Base-by-base conservation (phyloP, 2,797 vertebrate species). In the Eospalax fontanierii region DNA sequence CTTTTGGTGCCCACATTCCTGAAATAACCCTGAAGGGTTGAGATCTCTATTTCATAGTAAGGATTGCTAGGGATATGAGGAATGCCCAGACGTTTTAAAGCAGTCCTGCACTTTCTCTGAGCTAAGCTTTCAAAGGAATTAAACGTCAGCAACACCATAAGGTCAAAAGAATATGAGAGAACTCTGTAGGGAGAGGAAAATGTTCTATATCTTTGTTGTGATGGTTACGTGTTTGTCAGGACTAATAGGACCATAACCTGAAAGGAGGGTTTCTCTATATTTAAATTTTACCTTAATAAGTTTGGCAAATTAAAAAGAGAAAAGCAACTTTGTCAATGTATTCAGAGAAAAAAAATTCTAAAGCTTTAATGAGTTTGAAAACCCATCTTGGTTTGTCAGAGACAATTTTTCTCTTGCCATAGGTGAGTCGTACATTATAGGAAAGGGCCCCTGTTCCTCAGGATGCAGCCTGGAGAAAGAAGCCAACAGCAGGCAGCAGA, bases 201-300 rank as follows among this genome's bases (percentile, higher is more conserved):
- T 75, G 4, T 71, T 93, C 38, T 40, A 0, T 35, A 30, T 74
- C n/a, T 88, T 73, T 43, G 71, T 16, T 54, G 63, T 84, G 65
- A 70, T 76, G 30, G n/a, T 76, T 76, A 54, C 73, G 61, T 68
- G 7, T 87, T 91, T 93, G 71, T 91, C 90, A 96, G 43, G 85
- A 89, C 46, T 76, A 40, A 40, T 30, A 85, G 43, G 46, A 87
- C 57, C 70, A 0, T 88, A 83, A 73, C 8, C 61, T 74, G 43
- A 83, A 71, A 83, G 38, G 38, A 61, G 50, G 1, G 35, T 90
- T 83, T 92, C 30, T 73, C 33, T 63, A 12, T n/a, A 26, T 66
- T 3, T 75, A 92, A 84, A 93, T 89, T 33, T 93, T 30, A 70
- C 50, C 57, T 92, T 30, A 63, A 22, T 40, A 73, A 73, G 61